Percentiles rank a stretch among this genome's conserved stretches.
These are phyloP conservation scores for Paramisgurnus dabryanus DNA, from an alignment of 2,113 vertebrate genomes.

Conservation along the genomic window DNA sequence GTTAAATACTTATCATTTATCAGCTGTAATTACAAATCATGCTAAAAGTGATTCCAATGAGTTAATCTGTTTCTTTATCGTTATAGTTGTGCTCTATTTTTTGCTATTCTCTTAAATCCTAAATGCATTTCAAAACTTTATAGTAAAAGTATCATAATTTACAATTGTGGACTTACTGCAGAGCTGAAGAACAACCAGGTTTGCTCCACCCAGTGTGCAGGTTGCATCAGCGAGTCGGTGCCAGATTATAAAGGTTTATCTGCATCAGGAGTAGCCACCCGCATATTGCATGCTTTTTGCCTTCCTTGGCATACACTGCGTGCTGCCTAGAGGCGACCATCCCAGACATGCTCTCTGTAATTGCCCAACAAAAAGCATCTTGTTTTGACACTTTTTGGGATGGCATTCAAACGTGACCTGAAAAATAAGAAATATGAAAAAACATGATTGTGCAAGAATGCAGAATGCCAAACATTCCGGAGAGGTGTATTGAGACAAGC, in stretches of 20 bases:
- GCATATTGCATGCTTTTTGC: slow-evolving; percentile 61
- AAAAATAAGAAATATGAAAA: slow-evolving; percentile 50
- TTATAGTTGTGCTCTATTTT: too few species aligned
- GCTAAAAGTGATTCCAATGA: too few species aligned
- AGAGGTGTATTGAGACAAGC: slow-evolving; percentile 45
- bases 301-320: slow-evolving; percentile 47
- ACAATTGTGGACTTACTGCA: background rate
- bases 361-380: slow-evolving; percentile 59
- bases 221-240: slow-evolving; percentile 57
- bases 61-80: too few species aligned
- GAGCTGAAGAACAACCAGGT: background rate
- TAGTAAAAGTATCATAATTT: too few species aligned
- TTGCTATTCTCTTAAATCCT: too few species aligned
- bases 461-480: slow-evolving; percentile 69
- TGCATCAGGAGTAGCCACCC: slow-evolving; percentile 64
- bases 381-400: slow-evolving; percentile 57
- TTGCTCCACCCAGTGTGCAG: slow-evolving; percentile 36
- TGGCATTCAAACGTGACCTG: slow-evolving; percentile 64
- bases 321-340: slow-evolving; percentile 50
- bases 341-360: slow-evolving; percentile 66
- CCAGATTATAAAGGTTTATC: slow-evolving; percentile 66
- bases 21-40: too few species aligned
- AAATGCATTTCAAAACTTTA: too few species aligned
- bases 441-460: slow-evolving; percentile 69
- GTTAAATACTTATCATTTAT: too few species aligned